Evolutionary conservation across 2,797 vertebrate genomes (phyloP), one percentile per base, ranked within the genome.

Genomic region (Sandelia bainsii): DNA sequence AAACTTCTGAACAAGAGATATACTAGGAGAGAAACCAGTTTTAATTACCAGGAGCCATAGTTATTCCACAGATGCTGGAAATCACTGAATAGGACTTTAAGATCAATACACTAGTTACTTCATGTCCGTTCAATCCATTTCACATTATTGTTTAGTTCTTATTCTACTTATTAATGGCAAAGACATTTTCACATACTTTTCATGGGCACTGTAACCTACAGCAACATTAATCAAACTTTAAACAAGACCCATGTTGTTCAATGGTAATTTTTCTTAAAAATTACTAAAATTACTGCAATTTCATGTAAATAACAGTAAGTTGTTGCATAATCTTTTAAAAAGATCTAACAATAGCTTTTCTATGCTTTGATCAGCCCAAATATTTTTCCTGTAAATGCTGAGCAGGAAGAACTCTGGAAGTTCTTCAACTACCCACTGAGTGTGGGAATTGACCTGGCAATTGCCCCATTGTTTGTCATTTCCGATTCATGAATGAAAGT

Each of bases 401-500:
- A 57, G 59, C 20, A 1, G 72, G 63, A 66, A 58, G 46, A 14
- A 56, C 79, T 71, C n/a, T 69, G 61, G 60, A 84, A 72, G 75
- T 67, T 72, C 70, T 81, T 68, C 60, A n/a, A 54, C 50, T 53
- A 63, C 69, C 12, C 69, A n/a, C 29, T 8, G 69, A 72, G 62
- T 84, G 73, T 75, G 79, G 84, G 84, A 87, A 85, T 34, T 67
- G 79, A 85, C 81, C 82, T 32, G 67, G 73, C 60, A 65, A 63
- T 34, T 46, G 46, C 69, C 63, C 77, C 70, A 72, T 84, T 88
- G 85, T 91, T 83, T 68, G 69, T 56, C 62, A 49, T 82, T 77
- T 83, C 68, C 45, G 40, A 83, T 27, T 66, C 81, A 69, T 79
- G 74, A 87, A 89, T 80, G 72, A 75, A 89, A 79, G 71, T 13